Evolutionary conservation across 2,888 invertebrate genomes (phyloP), one percentile per base, ranked within the genome.

Genomic region (Archips crataeganus): DNA sequence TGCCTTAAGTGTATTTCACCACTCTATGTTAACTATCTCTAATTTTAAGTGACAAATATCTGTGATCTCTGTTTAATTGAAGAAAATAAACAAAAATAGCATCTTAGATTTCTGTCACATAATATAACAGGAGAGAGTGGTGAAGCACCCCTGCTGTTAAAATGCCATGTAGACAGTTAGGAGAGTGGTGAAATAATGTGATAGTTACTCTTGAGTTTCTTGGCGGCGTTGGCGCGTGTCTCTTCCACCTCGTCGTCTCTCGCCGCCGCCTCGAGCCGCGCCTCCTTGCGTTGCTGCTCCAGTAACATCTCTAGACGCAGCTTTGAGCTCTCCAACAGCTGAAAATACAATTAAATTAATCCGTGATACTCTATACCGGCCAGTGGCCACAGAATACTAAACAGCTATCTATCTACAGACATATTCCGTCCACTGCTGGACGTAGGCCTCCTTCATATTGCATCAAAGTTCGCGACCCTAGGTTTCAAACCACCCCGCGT

Each of bases 191-290:
- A 3, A 45, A 11, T 11, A 3, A 11, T 11, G 13, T 13, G 4
- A 23, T 88, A 23, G 23, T 86, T 80, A 97, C 97, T 96, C 94
- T 98, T 98, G 32, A 98, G 97, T 92, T 98, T 99, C 93, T 99
- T 99, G 86, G 98, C 97, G 4, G 98, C 97, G 83, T 97, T 97
- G 77, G 97, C 97, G 15, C 99, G 95, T 45, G 98, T 97, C 82
- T 99, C 99, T 86, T 99, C 99, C 85, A 99, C 94, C 88, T 99
- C 99, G 80, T 98, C 98, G 81, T 99, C 99, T 6, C 98, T 95
- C 79, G 98, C 97, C 77, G 98, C 97, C 49, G 98, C 96, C 85
- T 99, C 99, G 73, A 98, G 96, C 10, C 98, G 96, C 79, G 98
- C 97, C 83, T 98, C 98, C 87, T 99, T 99, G 64, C 98, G 96